Evolutionary conservation across 2,113 vertebrate genomes (phyloP).

Genomic region (Oryzias celebensis): DNA sequence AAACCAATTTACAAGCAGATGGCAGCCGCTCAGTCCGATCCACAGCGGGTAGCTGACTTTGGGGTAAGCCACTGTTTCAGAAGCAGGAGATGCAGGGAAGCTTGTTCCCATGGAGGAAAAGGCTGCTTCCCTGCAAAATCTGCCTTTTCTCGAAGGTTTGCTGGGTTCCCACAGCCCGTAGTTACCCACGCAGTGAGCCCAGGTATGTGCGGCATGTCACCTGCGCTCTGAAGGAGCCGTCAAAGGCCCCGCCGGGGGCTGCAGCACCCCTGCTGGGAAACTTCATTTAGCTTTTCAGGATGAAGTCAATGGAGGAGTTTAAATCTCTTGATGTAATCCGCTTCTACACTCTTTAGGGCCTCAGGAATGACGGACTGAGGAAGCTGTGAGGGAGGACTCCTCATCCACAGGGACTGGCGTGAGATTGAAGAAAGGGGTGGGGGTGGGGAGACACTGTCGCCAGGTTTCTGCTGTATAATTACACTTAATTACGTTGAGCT

Average conservation of each 20-base stretch:
- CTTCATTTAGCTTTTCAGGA: constrained; percentile 36
- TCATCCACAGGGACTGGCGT: constrained; percentile 36
- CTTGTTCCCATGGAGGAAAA: constrained; percentile 39
- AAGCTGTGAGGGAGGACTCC: constrained; percentile 10
- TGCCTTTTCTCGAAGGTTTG: constrained; percentile 10
- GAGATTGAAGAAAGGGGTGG: constrained; percentile 34
- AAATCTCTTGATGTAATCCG: constrained; percentile 32
- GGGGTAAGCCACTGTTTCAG: constrained; percentile 33
- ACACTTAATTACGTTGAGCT: constrained; percentile 57
- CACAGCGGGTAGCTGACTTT: constrained; percentile 30
- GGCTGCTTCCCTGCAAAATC: constrained; percentile 8
- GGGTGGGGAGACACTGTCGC: constrained; percentile 24
- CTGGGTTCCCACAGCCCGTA: constrained; percentile 54
- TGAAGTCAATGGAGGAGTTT: constrained; percentile 15
- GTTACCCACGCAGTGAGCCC: constrained; percentile 36
- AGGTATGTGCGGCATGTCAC: constrained; percentile 64
- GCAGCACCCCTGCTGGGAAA: constrained; percentile 33
- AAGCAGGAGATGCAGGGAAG: constrained; percentile 39
- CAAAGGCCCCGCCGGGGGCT: constrained; percentile 20
- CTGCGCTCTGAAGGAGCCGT: constrained; percentile 41
- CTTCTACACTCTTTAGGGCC: constrained; percentile 19
- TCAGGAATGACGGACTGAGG: constrained; percentile 19
- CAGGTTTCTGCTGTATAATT: constrained; percentile 48
- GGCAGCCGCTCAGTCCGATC: constrained; percentile 37
- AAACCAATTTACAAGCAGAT: constrained; percentile 53